Evolutionary conservation across 2,888 invertebrate genomes (phyloP).

Genomic region (Lucinisca nassula): DNA sequence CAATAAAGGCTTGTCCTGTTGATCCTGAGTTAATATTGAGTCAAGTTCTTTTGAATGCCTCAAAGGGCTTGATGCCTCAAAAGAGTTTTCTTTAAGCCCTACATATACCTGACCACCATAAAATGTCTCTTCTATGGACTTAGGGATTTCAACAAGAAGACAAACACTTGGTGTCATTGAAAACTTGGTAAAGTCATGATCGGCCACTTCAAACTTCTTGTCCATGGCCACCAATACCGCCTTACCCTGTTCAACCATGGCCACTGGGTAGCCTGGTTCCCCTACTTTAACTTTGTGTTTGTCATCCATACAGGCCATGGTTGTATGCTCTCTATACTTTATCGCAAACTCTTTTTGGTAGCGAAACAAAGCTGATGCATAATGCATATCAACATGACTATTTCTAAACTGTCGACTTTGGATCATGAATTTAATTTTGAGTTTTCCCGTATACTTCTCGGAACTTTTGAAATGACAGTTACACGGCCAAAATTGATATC

Average conservation of each 20-base stretch:
- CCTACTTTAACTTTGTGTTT: conserved; percentile 31
- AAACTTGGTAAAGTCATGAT: conserved; percentile 40
- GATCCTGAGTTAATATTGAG: not conserved
- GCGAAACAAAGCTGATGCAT: conserved; percentile 28
- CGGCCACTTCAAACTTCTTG: conserved; percentile 13
- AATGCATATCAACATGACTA: conserved; percentile 29
- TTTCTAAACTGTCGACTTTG: conserved; percentile 45
- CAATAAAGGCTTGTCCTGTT: no score
- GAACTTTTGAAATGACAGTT: conserved; percentile 26
- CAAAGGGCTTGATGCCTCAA: not conserved
- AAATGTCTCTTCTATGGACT: not conserved
- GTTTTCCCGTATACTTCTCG: no score
- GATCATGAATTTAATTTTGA: conserved; percentile 52
- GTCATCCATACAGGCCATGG: conserved; percentile 21
- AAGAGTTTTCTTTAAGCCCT: not conserved
- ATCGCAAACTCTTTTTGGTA: conserved; percentile 27
- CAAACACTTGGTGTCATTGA: conserved; percentile 21
- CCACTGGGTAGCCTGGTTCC: conserved; percentile 28
- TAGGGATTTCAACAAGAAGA: conserved; percentile 5
- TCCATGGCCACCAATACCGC: conserved; percentile 18
- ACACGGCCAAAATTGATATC: conserved; percentile 42
- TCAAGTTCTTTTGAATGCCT: not conserved
- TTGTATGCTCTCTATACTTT: conserved; percentile 1
- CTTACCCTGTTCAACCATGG: conserved; percentile 14
- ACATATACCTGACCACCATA: not conserved